Evolutionary conservation across 2,113 vertebrate genomes (phyloP).

Genomic region (Ptilonorhynchus violaceus): DNA sequence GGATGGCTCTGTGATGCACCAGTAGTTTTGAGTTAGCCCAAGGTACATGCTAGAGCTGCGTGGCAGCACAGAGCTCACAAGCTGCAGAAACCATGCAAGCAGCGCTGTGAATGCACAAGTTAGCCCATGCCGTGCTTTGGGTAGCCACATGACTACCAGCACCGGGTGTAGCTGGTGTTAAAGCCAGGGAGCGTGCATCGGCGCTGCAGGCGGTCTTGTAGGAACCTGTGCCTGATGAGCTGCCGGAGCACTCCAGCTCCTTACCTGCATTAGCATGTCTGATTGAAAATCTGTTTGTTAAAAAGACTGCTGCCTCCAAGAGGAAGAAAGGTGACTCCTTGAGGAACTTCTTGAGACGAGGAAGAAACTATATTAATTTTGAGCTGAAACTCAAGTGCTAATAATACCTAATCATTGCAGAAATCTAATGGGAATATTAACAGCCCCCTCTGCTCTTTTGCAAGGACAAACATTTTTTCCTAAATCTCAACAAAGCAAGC

Average conservation of each 20-base stretch:
- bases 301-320: neutral
- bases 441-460: neutral
- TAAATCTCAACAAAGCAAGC: neutral
- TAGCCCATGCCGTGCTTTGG: neutral
- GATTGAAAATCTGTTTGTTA: neutral
- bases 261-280: neutral
- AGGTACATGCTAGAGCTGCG: neutral
- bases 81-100: neutral
- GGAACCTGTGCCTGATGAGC: neutral
- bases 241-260: neutral
- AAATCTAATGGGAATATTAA: neutral
- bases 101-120: neutral
- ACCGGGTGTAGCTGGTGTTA: neutral
- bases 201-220: neutral
- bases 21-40: neutral
- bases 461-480: slow-evolving; percentile 22
- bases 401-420: neutral
- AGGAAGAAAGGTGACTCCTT: neutral
- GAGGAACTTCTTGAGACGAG: neutral
- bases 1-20: neutral
- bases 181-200: neutral
- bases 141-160: neutral
- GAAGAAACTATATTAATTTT: neutral
- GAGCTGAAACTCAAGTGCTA: neutral
- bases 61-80: neutral